phyloP scores from a whole-genome alignment of 2,888 invertebrate species.

The Ormyrus thymus region DNA sequence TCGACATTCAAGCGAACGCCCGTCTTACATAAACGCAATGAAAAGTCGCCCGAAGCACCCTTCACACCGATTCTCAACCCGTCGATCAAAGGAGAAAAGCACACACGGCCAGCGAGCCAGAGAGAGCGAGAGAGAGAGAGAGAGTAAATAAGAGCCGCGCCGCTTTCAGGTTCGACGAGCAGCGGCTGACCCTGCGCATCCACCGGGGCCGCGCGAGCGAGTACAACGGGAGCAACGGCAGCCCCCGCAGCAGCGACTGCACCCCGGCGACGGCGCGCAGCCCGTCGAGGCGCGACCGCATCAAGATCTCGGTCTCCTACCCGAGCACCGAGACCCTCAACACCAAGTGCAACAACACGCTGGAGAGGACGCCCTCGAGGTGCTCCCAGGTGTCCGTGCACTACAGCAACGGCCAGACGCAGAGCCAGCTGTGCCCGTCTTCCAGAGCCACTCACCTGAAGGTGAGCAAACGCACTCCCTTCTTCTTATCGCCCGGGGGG shows the following conservation, averaged over 20 bases:
- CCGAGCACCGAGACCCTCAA: constrained; percentile 82
- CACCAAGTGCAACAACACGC: constrained; percentile 71
- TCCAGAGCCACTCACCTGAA: constrained; percentile 69
- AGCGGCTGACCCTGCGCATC: constrained; percentile 92
- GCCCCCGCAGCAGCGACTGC: constrained; percentile 62
- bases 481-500: background rate
- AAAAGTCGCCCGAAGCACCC: too few species aligned
- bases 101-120: too few species aligned
- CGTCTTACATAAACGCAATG: too few species aligned
- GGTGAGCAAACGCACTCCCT: constrained; percentile 58
- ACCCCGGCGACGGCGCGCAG: constrained; percentile 64
- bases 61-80: too few species aligned
- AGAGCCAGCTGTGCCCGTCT: constrained; percentile 69
- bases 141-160: background rate
- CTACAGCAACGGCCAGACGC: constrained; percentile 72
- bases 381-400: constrained; percentile 71
- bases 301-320: constrained; percentile 91
- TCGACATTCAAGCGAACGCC: too few species aligned
- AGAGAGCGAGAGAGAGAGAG: too few species aligned
- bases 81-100: too few species aligned
- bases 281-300: constrained; percentile 82
- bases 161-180: constrained; percentile 86
- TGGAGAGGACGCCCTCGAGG: constrained; percentile 70
- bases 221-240: constrained; percentile 71
- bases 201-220: constrained; percentile 89